Evolutionary conservation across 2,797 vertebrate genomes (phyloP).

Genomic region (Cossypha dichroa): DNA sequence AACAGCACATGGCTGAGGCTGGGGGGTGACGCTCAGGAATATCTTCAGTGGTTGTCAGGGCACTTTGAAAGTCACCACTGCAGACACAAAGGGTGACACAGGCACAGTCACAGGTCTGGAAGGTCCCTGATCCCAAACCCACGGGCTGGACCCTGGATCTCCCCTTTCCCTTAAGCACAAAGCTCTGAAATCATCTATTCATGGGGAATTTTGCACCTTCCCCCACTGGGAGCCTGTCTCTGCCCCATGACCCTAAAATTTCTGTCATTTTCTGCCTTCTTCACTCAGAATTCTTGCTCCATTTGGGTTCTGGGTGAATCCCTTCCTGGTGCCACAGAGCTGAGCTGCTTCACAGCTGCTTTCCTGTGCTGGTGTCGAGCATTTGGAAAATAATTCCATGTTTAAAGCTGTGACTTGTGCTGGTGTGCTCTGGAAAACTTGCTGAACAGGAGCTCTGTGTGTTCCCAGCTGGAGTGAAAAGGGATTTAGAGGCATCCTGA

Average conservation of each 20-base stretch:
- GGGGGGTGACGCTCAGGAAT: not conserved
- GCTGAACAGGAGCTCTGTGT: not conserved
- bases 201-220: not conserved
- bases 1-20: not conserved
- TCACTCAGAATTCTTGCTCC: not conserved
- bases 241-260: fast-evolving
- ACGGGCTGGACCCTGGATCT: not conserved
- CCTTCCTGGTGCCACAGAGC: not conserved
- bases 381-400: not conserved
- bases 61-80: not conserved
- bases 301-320: not conserved
- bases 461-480: not conserved
- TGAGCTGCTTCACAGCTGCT: not conserved
- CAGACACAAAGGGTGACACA: not conserved
- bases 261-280: not conserved
- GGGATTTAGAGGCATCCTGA: not conserved
- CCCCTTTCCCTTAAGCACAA: fast-evolving
- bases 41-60: not conserved
- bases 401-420: not conserved
- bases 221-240: fast-evolving
- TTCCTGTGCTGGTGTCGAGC: fast-evolving
- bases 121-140: not conserved
- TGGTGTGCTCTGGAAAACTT: not conserved
- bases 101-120: not conserved
- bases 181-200: not conserved